A percentile compares a stretch with the other conserved stretches of the same genome.
These are phyloP conservation scores for Apodemus agrarius DNA, from an alignment of 2,797 vertebrate species.

Conservation along the genomic window DNA sequence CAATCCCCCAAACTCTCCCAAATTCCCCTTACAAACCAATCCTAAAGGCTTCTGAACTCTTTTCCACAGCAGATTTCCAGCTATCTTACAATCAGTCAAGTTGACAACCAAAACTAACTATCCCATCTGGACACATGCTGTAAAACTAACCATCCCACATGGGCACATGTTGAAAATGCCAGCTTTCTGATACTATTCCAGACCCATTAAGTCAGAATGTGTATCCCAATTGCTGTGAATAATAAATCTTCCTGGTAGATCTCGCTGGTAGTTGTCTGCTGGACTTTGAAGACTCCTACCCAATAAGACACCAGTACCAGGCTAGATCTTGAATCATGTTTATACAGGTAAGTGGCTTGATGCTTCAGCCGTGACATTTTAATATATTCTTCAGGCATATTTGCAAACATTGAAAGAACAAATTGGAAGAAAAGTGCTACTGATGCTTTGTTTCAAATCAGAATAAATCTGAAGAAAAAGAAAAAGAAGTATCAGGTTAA, in stretches of 20 bases:
- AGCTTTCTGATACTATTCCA: neutral
- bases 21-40: neutral
- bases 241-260: neutral
- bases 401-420: constrained; percentile 56
- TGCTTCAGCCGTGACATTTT: constrained; percentile 36
- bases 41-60: neutral
- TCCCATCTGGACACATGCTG: neutral
- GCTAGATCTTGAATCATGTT: neutral
- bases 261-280: neutral
- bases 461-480: neutral
- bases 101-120: neutral
- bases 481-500: neutral
- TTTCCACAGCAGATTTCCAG: neutral
- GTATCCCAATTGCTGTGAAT: neutral
- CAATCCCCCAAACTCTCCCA: neutral
- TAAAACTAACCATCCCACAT: neutral
- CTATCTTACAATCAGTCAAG: neutral
- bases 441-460: constrained; percentile 42
- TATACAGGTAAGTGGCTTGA: neutral
- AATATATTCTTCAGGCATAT: constrained; percentile 37
- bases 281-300: neutral
- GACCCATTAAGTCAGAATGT: neutral
- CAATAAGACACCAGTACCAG: neutral
- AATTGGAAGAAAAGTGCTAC: constrained; percentile 30
- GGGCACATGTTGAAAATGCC: neutral